Conservation (phyloP, 2,113 vertebrate genomes). For the Carassius gibelio region DNA sequence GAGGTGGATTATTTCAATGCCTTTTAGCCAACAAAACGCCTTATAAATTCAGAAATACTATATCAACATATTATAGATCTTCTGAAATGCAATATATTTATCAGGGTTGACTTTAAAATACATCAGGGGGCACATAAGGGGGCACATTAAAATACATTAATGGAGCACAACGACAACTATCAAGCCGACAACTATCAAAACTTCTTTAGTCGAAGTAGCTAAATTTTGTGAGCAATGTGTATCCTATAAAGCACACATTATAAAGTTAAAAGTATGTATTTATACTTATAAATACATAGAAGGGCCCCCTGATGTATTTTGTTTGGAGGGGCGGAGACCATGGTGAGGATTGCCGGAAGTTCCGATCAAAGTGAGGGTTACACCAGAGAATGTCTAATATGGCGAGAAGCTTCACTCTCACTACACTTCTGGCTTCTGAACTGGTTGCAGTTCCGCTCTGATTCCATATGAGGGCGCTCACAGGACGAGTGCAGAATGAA, state of each 20-base stretch:
- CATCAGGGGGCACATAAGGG: no score
- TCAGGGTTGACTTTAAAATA: neutral
- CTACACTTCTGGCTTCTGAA: no score
- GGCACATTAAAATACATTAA: no score
- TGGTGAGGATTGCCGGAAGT: constrained; percentile 18
- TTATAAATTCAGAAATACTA: neutral
- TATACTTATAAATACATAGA: no score
- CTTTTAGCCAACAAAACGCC: neutral
- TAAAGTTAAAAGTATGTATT: neutral
- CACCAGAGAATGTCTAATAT: no score
- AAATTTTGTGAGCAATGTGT: neutral
- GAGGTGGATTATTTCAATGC: neutral
- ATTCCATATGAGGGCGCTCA: no score
- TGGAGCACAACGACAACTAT: neutral
- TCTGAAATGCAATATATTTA: neutral
- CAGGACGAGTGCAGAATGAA: no score
- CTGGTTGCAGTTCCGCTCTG: no score
- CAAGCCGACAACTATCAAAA: neutral
- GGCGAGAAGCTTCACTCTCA: no score
- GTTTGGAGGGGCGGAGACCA: neutral
- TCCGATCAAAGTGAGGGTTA: neutral
- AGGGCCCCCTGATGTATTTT: no score
- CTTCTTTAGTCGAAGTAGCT: neutral
- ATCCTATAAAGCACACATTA: neutral
- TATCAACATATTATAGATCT: neutral